phyloP scores from a whole-genome alignment of 2,113 vertebrate genomes.

The Trinectes maculatus region DNA sequence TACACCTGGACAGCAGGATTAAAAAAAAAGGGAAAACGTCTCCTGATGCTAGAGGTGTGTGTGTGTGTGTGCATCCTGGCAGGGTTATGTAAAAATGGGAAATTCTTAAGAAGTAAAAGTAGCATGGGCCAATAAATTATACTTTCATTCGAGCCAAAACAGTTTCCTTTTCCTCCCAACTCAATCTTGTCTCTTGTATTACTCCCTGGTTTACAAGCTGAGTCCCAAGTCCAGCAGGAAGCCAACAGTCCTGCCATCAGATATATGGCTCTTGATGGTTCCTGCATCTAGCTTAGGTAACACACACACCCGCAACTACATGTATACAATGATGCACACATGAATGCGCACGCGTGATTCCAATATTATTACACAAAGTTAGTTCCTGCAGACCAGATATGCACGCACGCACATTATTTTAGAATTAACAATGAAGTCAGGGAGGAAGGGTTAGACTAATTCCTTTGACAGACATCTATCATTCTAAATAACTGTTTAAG shows the following conservation, averaged over 20 bases:
- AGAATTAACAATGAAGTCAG: too few species aligned
- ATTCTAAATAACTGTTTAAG: neutral
- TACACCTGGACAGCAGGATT: conserved; percentile 25
- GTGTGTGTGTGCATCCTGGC: neutral
- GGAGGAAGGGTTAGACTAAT: too few species aligned
- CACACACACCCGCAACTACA: neutral
- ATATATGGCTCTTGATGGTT: too few species aligned
- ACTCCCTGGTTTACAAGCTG: conserved; percentile 8
- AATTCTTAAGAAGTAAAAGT: conserved; percentile 18
- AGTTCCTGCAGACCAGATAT: conserved; percentile 40
- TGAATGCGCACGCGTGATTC: conserved; percentile 28
- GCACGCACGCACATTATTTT: conserved; percentile 2
- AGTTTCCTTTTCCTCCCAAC: conserved; percentile 24
- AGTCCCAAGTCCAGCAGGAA: conserved; percentile 22
- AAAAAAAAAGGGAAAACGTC: conserved; percentile 18
- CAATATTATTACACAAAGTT: conserved; percentile 40
- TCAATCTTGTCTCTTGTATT: neutral
- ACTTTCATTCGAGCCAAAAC: neutral
- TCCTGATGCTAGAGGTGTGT: conserved; percentile 8
- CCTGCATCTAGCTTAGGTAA: too few species aligned
- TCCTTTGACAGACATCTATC: too few species aligned
- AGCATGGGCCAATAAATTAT: conserved; percentile 20
- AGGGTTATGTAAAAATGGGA: neutral
- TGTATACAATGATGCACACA: conserved; percentile 3
- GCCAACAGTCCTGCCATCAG: neutral